phyloP scores from a whole-genome alignment of 2,888 invertebrate species.

The Acholoe squamosa region DNA sequence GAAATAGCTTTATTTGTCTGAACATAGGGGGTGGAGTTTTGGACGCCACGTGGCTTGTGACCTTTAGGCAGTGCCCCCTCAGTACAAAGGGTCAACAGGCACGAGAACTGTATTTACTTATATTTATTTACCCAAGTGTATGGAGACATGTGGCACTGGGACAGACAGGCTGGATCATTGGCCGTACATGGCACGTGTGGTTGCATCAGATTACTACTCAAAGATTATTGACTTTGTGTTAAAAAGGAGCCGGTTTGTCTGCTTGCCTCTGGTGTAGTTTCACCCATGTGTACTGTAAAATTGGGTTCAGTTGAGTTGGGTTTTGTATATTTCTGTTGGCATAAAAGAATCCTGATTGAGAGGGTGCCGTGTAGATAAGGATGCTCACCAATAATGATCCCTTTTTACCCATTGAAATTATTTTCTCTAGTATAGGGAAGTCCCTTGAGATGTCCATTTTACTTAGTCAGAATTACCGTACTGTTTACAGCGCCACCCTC shows the following conservation, averaged over 20 bases:
- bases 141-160: not conserved
- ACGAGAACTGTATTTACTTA: not conserved
- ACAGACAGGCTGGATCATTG: slow-evolving; percentile 18
- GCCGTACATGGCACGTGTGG: not conserved
- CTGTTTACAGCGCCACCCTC: too few species aligned
- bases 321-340: too few species aligned
- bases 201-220: not conserved
- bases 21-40: slow-evolving; percentile 22
- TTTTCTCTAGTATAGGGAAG: too few species aligned
- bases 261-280: too few species aligned
- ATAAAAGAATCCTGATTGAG: too few species aligned
- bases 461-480: too few species aligned
- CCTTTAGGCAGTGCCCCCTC: not conserved
- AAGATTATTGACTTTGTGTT: not conserved
- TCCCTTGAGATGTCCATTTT: too few species aligned
- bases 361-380: too few species aligned
- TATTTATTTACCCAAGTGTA: not conserved
- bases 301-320: too few species aligned
- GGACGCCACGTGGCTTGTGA: slow-evolving; percentile 34
- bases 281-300: not conserved
- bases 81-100: not conserved
- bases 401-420: too few species aligned
- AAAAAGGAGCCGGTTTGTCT: too few species aligned
- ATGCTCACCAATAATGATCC: too few species aligned
- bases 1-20: not conserved